A percentile compares a stretch with the other conserved stretches of the same genome.
Evolutionary conservation across 2,888 invertebrate species (phyloP).

Genomic region (Apoda limacodes): DNA sequence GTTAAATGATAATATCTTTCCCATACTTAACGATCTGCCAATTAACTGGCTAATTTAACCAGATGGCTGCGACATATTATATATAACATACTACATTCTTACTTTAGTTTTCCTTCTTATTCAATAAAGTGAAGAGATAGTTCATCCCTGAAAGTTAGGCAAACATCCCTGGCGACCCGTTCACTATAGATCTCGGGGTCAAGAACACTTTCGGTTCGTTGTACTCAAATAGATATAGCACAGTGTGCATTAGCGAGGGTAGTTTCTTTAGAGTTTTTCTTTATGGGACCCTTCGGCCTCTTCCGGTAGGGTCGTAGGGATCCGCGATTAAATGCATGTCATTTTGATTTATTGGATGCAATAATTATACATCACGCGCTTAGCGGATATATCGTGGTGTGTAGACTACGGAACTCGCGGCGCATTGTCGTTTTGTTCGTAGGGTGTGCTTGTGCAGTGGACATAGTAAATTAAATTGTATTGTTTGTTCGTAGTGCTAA

Average conservation of each 20-base stretch:
- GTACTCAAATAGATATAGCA: constrained; percentile 54
- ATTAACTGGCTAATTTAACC: no score
- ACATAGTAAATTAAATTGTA: constrained; percentile 14
- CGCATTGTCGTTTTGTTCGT: no score
- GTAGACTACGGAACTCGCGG: constrained; percentile 12
- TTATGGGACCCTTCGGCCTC: constrained; percentile 27
- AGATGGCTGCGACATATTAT: no score
- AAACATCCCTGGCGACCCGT: constrained; percentile 25
- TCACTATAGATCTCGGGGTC: constrained; percentile 39
- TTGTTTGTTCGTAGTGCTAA: constrained; percentile 1
- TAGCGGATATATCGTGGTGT: constrained; percentile 10
- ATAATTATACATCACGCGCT: constrained; percentile 37
- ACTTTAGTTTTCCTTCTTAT: no score
- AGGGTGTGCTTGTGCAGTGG: constrained; percentile 17
- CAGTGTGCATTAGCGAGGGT: constrained; percentile 58
- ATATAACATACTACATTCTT: no score
- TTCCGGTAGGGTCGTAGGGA: constrained; percentile 36
- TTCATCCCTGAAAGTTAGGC: constrained; percentile 5
- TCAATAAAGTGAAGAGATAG: no score
- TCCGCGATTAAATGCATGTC: constrained; percentile 53
- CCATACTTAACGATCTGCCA: no score
- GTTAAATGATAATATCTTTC: no score
- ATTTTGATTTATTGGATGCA: constrained; percentile 58
- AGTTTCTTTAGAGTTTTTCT: constrained; percentile 45
- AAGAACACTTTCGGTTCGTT: constrained; percentile 50